These are phyloP conservation scores for Machimus rusticus DNA, from an alignment of 2,888 invertebrate genomes.

Conservation along the genomic window DNA sequence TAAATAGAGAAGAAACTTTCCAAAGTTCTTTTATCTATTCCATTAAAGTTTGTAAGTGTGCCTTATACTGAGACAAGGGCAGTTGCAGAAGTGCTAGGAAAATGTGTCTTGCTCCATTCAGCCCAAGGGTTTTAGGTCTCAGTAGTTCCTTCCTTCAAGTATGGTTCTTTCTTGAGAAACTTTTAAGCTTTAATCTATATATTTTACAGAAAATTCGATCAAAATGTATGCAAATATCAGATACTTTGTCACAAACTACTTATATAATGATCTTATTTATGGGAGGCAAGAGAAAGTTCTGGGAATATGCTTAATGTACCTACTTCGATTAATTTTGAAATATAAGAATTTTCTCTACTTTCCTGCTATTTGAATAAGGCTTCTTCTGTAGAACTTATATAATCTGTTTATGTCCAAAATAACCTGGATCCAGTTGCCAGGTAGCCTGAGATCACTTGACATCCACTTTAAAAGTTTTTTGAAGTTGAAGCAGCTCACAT, in stretches of 20 bases:
- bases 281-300: neutral
- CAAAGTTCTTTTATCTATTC: constrained; percentile 32
- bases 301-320: neutral
- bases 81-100: neutral
- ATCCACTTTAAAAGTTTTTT: neutral
- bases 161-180: neutral
- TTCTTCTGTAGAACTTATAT: neutral
- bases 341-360: neutral
- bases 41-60: constrained; percentile 32
- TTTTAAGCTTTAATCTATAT: constrained; percentile 14
- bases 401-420: neutral
- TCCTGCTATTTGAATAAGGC: neutral
- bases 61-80: neutral
- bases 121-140: neutral
- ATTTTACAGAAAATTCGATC: neutral
- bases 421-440: neutral
- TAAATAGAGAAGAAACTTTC: constrained; percentile 20
- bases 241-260: neutral
- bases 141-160: neutral
- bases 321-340: neutral
- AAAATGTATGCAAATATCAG: constrained; percentile 7
- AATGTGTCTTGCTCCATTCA: constrained; percentile 1
- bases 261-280: constrained; percentile 21
- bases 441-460: neutral
- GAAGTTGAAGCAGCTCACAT: neutral